These are phyloP conservation scores for Syrista parreyssii DNA, from an alignment of 2,888 invertebrate genomes.

Conservation along the genomic window DNA sequence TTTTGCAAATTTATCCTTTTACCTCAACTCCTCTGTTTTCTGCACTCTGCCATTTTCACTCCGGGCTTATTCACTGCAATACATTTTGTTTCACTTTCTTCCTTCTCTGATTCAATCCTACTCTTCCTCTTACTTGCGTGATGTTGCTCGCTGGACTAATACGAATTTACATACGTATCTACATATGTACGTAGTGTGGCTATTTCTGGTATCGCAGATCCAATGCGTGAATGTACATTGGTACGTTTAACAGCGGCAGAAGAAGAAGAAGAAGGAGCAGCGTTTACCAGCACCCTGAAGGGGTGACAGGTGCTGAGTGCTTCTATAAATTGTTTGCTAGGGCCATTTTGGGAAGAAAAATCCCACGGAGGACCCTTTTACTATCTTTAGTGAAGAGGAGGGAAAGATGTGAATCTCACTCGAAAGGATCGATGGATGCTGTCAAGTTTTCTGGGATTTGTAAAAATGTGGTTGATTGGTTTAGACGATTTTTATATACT, in stretches of 20 bases:
- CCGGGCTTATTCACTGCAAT: neutral
- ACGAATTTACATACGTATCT: neutral
- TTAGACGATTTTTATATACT: neutral
- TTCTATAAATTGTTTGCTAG: conserved; percentile 49
- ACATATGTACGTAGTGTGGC: conserved; percentile 6
- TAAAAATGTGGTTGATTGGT: neutral
- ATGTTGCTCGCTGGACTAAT: neutral
- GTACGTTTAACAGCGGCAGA: neutral
- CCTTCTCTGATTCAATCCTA: neutral
- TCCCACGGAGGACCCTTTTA: conserved; percentile 10
- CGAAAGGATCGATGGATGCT: neutral
- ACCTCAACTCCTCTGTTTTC: neutral
- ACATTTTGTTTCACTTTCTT: neutral
- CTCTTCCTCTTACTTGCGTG: neutral
- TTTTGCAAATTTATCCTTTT: conserved; percentile 3
- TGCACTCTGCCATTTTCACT: neutral
- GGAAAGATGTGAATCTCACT: neutral
- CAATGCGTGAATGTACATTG: conserved; percentile 14
- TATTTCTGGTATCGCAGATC: conserved; percentile 13
- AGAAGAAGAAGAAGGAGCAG: conserved; percentile 13
- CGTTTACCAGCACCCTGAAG: conserved; percentile 13
- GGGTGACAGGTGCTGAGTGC: conserved; percentile 59
- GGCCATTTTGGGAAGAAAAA: conserved; percentile 27
- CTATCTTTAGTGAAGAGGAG: conserved; percentile 8
- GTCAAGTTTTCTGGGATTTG: neutral